phyloP scores from a whole-genome alignment of 1,140 invertebrate species.

The Diorhabda sublineata region DNA sequence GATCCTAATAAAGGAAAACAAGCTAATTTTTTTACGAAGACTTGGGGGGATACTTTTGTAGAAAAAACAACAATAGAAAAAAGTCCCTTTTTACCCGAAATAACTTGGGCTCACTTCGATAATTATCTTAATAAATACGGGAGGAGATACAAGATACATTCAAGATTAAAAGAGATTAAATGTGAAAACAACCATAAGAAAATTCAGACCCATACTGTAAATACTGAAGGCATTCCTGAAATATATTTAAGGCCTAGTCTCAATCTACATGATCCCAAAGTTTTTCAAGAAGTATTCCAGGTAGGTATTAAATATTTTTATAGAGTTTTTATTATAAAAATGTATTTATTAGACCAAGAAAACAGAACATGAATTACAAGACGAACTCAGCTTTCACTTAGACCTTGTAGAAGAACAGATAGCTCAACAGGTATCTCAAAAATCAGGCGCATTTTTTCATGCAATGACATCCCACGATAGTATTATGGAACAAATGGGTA shows the following conservation, averaged over 20 bases:
- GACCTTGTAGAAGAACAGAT: constrained; percentile 95
- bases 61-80: constrained; percentile 73
- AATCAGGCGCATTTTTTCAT: constrained; percentile 94
- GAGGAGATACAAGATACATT: constrained; percentile 58
- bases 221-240: constrained; percentile 65
- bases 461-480: constrained; percentile 95
- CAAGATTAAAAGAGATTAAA: constrained; percentile 48
- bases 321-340: constrained; percentile 32
- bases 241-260: constrained; percentile 84
- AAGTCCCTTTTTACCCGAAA: constrained; percentile 78
- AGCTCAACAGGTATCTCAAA: constrained; percentile 91
- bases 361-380: constrained; percentile 52
- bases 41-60: constrained; percentile 94
- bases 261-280: constrained; percentile 73
- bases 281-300: constrained; percentile 75
- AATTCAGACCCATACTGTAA: constrained; percentile 3
- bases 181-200: constrained; percentile 38
- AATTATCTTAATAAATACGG: constrained; percentile 77
- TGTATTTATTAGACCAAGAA: constrained; percentile 37
- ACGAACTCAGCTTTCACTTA: constrained; percentile 85
- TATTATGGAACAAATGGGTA: constrained; percentile 82
- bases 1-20: constrained; percentile 89
- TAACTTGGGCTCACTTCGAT: constrained; percentile 81
- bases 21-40: constrained; percentile 92
- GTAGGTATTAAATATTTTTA: neutral